Conservation (phyloP, 2,797 vertebrate species). For the Sebastes oblongus region DNA sequence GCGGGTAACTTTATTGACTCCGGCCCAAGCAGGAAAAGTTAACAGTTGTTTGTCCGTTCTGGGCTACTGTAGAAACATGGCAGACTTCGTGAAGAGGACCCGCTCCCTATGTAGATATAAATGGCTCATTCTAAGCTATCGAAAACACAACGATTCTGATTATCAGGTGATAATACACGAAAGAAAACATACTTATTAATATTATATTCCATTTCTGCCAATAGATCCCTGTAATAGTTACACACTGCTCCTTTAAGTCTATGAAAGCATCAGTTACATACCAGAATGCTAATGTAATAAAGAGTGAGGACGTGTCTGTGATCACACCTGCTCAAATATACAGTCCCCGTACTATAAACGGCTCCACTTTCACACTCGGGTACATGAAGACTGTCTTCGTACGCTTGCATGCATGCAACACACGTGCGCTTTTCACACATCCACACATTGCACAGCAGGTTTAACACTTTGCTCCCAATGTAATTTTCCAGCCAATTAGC, state of each 20-base stretch:
- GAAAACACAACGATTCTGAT: too few relatives aligned
- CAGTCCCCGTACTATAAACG: not conserved
- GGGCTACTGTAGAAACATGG: too few relatives aligned
- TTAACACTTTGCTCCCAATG: slow-evolving; percentile 44
- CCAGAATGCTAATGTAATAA: not conserved
- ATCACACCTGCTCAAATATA: not conserved
- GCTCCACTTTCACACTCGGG: slow-evolving; percentile 8
- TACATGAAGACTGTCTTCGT: not conserved
- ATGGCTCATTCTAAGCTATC: too few relatives aligned
- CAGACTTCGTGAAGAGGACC: rapidly evolving
- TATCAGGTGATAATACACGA: too few relatives aligned
- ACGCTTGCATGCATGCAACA: not conserved
- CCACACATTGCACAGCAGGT: slow-evolving; percentile 17
- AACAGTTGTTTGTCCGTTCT: too few relatives aligned
- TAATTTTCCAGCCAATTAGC: slow-evolving; percentile 66
- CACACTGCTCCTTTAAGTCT: too few relatives aligned
- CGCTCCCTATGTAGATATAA: too few relatives aligned
- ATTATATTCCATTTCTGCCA: too few relatives aligned
- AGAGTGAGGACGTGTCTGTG: not conserved
- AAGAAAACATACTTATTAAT: too few relatives aligned
- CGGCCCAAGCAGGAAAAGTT: too few relatives aligned
- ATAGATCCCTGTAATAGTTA: too few relatives aligned
- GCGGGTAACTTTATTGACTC: too few relatives aligned
- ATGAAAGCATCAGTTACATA: not conserved
- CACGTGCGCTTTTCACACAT: slow-evolving; percentile 25